phyloP scores from a whole-genome alignment of 2,113 vertebrate genomes.

The Diphyllodes magnificus region DNA sequence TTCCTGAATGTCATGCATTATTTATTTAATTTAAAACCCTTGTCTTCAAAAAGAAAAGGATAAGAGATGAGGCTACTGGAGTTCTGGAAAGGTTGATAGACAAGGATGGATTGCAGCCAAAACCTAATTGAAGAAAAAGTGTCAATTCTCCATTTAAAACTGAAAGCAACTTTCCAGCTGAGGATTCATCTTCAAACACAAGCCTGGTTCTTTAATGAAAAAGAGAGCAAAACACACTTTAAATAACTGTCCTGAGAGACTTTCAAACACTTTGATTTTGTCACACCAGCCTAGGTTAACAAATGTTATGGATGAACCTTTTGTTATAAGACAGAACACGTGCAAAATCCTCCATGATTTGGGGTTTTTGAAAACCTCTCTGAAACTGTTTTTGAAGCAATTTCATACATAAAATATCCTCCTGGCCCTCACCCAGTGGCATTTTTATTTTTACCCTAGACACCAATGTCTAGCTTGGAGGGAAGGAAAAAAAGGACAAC shows the following conservation, averaged over 20 bases:
- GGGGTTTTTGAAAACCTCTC: neutral
- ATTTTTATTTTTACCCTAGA: neutral
- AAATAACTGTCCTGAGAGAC: constrained; percentile 40
- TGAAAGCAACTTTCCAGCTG: constrained; percentile 32
- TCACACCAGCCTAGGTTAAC: neutral
- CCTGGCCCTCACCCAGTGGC: neutral
- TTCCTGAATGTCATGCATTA: constrained; percentile 7
- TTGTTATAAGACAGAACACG: neutral
- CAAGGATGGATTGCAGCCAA: constrained; percentile 12
- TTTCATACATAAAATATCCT: neutral
- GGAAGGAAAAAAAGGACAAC: neutral
- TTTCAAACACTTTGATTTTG: constrained; percentile 23
- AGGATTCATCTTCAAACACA: constrained; percentile 42
- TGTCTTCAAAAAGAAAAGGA: constrained; percentile 1
- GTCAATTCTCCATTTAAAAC: constrained; percentile 31
- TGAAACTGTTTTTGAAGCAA: neutral
- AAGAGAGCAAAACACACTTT: constrained; percentile 9
- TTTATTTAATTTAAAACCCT: constrained; percentile 26
- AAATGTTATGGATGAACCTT: neutral
- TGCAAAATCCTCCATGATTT: neutral
- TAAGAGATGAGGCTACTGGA: neutral
- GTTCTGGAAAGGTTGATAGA: constrained; percentile 11
- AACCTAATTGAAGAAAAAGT: constrained; percentile 9
- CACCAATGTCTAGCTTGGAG: neutral
- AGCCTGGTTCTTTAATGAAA: constrained; percentile 10